Base-by-base conservation (phyloP, 2,113 vertebrate species). In the Myrmecobius fasciatus region DNA sequence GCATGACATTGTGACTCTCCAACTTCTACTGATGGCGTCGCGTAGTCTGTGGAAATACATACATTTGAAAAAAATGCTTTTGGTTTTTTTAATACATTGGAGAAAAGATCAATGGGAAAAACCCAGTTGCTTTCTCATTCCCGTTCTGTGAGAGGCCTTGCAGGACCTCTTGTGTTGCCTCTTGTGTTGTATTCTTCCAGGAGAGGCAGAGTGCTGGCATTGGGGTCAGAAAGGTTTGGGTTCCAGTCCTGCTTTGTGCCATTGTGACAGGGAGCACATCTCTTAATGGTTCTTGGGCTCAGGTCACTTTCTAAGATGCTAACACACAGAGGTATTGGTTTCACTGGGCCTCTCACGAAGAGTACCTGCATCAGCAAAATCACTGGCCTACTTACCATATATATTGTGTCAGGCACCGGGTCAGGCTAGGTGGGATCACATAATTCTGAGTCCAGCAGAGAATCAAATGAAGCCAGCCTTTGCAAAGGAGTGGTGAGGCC, bases 381-480 rank as follows among this genome's bases (percentile, higher is more conserved):
- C 20, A 83, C n/a, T 83, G 67, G 67, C n/a, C 67, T 43, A 43
- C 67, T 83, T 43, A 24, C n/a, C 67, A 83, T 83, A n/a, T 43
- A 43, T 83, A 83, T 83, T 14, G 7, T 75, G 4, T 90, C 56
- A 88, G 20, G 83, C 88, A 22, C 14, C 53, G 94, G 1, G 47
- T 92, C 88, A 96, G 54, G 6, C 36, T 54, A 25, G 43, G 31
- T 89, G 2, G 51, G 52, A 92, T 53, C 28, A 31, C 28, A n/a
- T 12, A 36, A 31, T 89, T 75, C 89, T 93, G 51, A 47, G 52
- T 47, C 3, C 25, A 95, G 54, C 94, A 25, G 93, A 75, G 56
- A 93, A 95, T 48, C 8, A 93, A 93, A 48, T 92, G 22, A 9
- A 97, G 93, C 93, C 93, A 92, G 1, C 90, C 22, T 93, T 95